Evolutionary conservation across 2,797 vertebrate species (phyloP).

Genomic region (Anolis apletophallus): DNA sequence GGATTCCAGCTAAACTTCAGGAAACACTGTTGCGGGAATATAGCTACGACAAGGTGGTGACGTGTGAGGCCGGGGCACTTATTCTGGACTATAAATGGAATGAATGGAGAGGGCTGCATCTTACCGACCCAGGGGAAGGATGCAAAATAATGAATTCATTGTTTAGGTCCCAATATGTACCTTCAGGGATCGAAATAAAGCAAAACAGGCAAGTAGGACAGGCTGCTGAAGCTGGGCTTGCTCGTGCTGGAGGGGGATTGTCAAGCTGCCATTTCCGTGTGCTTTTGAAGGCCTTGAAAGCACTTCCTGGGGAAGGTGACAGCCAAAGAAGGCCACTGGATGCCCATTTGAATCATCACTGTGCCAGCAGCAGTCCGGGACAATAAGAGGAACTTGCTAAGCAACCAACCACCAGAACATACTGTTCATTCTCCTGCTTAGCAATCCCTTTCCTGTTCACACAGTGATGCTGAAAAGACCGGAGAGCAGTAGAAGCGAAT

Average conservation of each 20-base stretch:
- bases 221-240: conserved; percentile 29
- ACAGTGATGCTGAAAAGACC: conserved; percentile 58
- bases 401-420: conserved; percentile 62
- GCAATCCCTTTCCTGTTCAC: conserved; percentile 41
- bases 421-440: conserved; percentile 56
- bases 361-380: conserved; percentile 51
- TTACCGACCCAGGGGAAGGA: background rate
- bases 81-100: conserved; percentile 17
- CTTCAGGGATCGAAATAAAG: conserved; percentile 22
- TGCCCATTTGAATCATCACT: conserved; percentile 69
- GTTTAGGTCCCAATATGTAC: conserved; percentile 20
- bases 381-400: conserved; percentile 64
- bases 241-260: background rate
- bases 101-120: conserved; percentile 16
- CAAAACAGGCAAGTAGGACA: conserved; percentile 43
- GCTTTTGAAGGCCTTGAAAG: conserved; percentile 63
- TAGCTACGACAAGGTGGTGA: background rate
- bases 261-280: conserved; percentile 30
- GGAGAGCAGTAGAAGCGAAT: conserved; percentile 22
- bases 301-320: conserved; percentile 54
- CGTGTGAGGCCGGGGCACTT: background rate
- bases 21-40: conserved; percentile 3
- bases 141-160: conserved; percentile 29
- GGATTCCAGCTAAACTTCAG: background rate
- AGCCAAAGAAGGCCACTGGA: conserved; percentile 62